Base-by-base conservation (phyloP, 2,888 invertebrate genomes). In the Protonemura montana region DNA sequence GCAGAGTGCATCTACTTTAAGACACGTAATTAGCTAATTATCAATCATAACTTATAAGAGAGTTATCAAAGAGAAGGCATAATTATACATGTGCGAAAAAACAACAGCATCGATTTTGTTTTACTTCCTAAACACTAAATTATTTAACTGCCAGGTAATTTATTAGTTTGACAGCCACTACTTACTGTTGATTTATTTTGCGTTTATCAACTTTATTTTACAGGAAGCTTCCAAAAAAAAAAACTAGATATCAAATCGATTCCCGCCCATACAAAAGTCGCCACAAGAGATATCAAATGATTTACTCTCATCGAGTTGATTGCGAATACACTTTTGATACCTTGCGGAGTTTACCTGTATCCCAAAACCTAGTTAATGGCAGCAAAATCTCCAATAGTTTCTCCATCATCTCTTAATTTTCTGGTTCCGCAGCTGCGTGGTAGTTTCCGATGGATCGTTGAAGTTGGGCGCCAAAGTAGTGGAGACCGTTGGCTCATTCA, bases 21-120 rank as follows among this genome's bases (percentile, higher is more conserved):
- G 59, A 59, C 59, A 59, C 59, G 59, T 59, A 59, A 59, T 59
- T 59, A 59, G 59, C 59, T 59, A 59, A 59, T 59, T 59, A 59
- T 10, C 59, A 59, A 59, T 59, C 59, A 13, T 59, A 59, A 59
- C 59, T 59, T 59, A 59, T 59, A 59, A 59, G 59, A 59, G 59
- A 59, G 59, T 59, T 59, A 59, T 59, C 59, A 59, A 59, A 10
- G 13, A 59, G 59, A 59, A 59, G 59, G 13, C 13, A 59, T 59
- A 59, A 59, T 59, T 59, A 59, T 59, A 59, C 16, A 10, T 1
- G 7, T 59, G 21, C 59, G 59, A 21, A 59, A 21, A 59, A 59
- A 59, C 2, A 59, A 35, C 10, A 59, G 21, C n/a, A 21, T 21
- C 7, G 59, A 59, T 59, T 59, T 59, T 59, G 13, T 59, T 59